These are phyloP conservation scores for Melanotaenia pygmaea DNA, from an alignment of 2,797 vertebrate genomes.

Conservation along the genomic window DNA sequence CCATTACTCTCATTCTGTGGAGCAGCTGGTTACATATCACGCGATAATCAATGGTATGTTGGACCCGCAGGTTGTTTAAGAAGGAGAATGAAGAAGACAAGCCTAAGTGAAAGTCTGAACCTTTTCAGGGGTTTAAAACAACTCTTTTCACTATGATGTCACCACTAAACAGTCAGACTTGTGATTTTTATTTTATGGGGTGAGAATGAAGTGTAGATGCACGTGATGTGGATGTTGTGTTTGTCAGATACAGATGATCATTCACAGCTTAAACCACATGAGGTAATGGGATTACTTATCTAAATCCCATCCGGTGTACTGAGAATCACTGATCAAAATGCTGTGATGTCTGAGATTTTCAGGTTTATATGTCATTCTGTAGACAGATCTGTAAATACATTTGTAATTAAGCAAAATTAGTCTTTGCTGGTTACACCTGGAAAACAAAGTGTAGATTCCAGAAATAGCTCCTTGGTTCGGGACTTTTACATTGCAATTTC, in stretches of 20 bases:
- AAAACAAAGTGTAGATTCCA: background rate
- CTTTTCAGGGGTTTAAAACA: background rate
- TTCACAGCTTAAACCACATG: background rate
- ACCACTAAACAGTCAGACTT: background rate
- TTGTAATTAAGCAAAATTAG: background rate
- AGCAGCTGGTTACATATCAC: too few relatives aligned
- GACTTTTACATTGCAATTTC: background rate
- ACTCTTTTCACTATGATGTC: background rate
- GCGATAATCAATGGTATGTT: too few relatives aligned
- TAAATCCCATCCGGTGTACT: background rate
- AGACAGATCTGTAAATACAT: background rate
- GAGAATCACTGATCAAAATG: background rate
- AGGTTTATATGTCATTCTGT: background rate
- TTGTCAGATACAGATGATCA: background rate
- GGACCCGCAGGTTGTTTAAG: too few relatives aligned
- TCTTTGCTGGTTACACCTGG: background rate
- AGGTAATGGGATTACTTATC: background rate
- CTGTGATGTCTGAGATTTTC: background rate
- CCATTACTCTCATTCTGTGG: too few relatives aligned
- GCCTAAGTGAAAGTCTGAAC: background rate
- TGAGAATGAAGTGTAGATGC: background rate
- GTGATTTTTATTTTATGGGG: conserved; percentile 7
- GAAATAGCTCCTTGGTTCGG: too few relatives aligned
- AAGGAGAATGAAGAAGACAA: too few relatives aligned
- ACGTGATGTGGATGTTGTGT: background rate